A percentile compares a stretch with the other conserved stretches of the same genome.
phyloP scores from a whole-genome alignment of 2,113 vertebrate species.

The Pterocles orientalis region DNA sequence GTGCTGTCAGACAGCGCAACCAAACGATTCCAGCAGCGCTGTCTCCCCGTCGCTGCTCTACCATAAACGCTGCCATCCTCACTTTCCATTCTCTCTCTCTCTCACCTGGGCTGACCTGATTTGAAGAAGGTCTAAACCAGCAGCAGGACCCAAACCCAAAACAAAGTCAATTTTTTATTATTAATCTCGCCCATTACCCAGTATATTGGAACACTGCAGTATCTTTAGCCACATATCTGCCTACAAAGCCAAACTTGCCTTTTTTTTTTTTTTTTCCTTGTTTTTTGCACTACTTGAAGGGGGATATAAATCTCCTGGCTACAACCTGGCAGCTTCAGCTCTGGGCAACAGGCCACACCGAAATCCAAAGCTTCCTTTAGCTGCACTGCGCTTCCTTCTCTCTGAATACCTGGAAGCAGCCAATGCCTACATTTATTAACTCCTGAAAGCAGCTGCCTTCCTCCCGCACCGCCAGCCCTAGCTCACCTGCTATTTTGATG shows the following conservation, averaged over 20 bases:
- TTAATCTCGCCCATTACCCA: background rate
- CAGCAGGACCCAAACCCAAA: background rate
- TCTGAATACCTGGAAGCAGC: slow-evolving; percentile 44
- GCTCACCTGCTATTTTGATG: slow-evolving; percentile 91
- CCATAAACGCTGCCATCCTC: background rate
- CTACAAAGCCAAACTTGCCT: background rate
- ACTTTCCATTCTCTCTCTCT: background rate
- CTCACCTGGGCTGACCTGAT: background rate
- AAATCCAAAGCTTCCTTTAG: slow-evolving; percentile 56
- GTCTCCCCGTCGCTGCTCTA: background rate
- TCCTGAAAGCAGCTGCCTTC: slow-evolving; percentile 23
- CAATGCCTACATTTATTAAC: slow-evolving; percentile 8
- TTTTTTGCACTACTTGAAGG: background rate
- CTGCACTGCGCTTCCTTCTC: background rate
- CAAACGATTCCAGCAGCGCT: accelerated
- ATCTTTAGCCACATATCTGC: background rate
- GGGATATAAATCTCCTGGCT: slow-evolving; percentile 2
- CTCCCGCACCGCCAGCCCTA: background rate
- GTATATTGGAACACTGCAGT: accelerated
- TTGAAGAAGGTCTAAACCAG: background rate
- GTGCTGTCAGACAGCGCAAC: background rate
- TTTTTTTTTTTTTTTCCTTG: background rate
- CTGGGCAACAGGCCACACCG: slow-evolving; percentile 33
- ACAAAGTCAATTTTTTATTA: background rate
- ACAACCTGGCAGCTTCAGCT: slow-evolving; percentile 15